phyloP scores from a whole-genome alignment of 1,140 invertebrate genomes.

The Solenopsis invicta region DNA sequence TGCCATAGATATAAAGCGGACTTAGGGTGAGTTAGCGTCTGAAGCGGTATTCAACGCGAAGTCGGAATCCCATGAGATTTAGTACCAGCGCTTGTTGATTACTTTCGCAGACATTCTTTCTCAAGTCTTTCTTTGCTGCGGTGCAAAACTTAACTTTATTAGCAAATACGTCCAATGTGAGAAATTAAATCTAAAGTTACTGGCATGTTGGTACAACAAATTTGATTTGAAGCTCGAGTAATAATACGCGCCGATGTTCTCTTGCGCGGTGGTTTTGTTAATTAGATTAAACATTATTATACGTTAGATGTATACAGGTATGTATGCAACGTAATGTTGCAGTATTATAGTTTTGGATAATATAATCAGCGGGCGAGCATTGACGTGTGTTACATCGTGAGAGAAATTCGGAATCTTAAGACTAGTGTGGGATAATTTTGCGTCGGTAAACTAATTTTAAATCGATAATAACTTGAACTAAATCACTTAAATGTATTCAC shows the following conservation, averaged over 20 bases:
- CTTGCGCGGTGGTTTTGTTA: not conserved
- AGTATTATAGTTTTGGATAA: constrained; percentile 26
- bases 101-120: constrained; percentile 41
- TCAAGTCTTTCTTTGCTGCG: not conserved
- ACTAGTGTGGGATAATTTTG: constrained; percentile 1
- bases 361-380: not conserved
- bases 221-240: constrained; percentile 22
- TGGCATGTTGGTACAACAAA: not conserved
- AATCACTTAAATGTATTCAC: too few species aligned
- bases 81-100: constrained; percentile 26
- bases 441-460: not conserved
- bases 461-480: too few species aligned
- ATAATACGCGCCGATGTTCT: not conserved
- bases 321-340: not conserved
- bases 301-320: not conserved
- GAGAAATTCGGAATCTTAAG: constrained; percentile 14
- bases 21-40: not conserved
- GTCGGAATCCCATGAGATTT: constrained; percentile 1
- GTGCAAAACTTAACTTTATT: constrained; percentile 16
- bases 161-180: not conserved
- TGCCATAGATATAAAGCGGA: constrained; percentile 12
- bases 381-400: not conserved
- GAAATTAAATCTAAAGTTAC: constrained; percentile 19
- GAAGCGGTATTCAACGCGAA: constrained; percentile 1
- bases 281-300: constrained; percentile 23